Evolutionary conservation across 2,888 invertebrate species (phyloP), one percentile per base, ranked within the genome.

Genomic region (Carterocephalus palaemon): DNA sequence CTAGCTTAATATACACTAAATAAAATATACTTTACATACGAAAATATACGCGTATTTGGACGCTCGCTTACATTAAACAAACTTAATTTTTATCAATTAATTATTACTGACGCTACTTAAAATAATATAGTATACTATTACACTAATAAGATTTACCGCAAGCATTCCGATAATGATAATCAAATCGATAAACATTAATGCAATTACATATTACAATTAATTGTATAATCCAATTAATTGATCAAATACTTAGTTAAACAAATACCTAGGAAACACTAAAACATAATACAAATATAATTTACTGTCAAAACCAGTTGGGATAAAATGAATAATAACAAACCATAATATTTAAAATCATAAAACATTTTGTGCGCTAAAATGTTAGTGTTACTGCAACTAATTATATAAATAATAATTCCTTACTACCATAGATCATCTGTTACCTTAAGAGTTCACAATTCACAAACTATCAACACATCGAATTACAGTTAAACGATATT

Each of bases 1-100:
- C 19, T 28, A n/a, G 2, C n/a, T 37, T 29, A 37, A 10, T 36
- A 36, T 10, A 29, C 16, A 31, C 37, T 43, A 43, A 43, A 43
- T 43, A 43, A 43, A 43, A 43, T 43, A 43, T 43, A 43, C 7
- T 43, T 43, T 37, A 43, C 13, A 31, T 43, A 43, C 9, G 43
- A 43, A 43, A 43, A 43, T 43, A 43, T 43, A 43, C 43, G 43
- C 43, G 43, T 31, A 17, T 43, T 31, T 36, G 22, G 29, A 45
- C 43, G 43, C 43, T 36, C 12, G 28, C 34, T 43, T 38, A 38
- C 19, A 31, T 37, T 37, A 43, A 37, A 9, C 29, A 24, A 45
- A 45, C 36, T 24, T 42, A 40, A 17, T 16, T 42, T 15, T 20
- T 42, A 20, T 29, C 31, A 43, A 36, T 17, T 28, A 42, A 43